Evolutionary conservation across 2,113 vertebrate species (phyloP), one percentile per base, ranked within the genome.

Genomic region (Syngnathus scovelli): DNA sequence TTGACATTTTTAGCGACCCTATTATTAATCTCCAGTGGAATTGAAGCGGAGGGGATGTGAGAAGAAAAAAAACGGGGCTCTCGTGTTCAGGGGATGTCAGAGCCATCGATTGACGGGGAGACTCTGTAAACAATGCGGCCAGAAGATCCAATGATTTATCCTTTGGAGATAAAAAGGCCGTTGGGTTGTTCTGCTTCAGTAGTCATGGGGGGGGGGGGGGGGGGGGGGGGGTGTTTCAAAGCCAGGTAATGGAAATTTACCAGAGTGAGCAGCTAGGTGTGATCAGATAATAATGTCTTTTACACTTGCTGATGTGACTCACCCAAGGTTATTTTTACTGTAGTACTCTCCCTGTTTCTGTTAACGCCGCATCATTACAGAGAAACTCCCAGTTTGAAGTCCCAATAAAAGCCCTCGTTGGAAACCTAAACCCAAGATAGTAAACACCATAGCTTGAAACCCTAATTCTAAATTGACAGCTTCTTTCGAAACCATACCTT

Each of bases 1-100:
- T 52, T 52, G 7, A 87, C n/a, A 46, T 81, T 80, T 72, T 71
- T 71, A 62, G 64, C 33, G 49, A 79, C 64, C 75, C 60, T 59
- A 64, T 5, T 85, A 84, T 87, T 83, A 84, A 85, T 85, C 77
- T 78, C 83, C 79, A 48, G 27, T 68, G 12, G 67, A 37, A 59
- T 27, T 55, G 27, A 33, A n/a, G 27, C 15, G 12, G 1, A 58
- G 12, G 27, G 27, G 15, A 16, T 33, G 27, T 27, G 27, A 33
- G 19, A 23, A 9, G 9, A 54, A 56, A 33, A 55, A 54, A 54
- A 23, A 55, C 0, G 4, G 23, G 55, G 55, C 6, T 58, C 55
- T 33, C 8, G 27, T 58, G 55, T 33, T 58, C 55, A 36, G 27
- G 68, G 71, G 71, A 78, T 72, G 78, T 82, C 78, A 70, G 70